Base-by-base conservation (phyloP, 2,797 vertebrate species). In the Arctocebus calabarensis region DNA sequence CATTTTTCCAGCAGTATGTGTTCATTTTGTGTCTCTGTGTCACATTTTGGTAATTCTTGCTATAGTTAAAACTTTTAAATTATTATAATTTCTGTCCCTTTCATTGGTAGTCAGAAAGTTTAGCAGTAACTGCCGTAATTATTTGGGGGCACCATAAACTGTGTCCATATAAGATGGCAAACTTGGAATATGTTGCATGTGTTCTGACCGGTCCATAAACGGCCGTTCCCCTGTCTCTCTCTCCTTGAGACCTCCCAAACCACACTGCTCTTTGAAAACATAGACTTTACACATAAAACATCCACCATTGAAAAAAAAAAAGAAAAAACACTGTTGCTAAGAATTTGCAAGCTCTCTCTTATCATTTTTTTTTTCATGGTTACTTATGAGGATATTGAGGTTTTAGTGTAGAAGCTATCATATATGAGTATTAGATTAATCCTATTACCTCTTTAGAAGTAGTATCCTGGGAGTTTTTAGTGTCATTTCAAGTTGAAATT, bases 401-500 rank as follows among this genome's bases (percentile, higher is more conserved):
- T 78, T 81, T 92, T 48, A 75, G 55, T 74, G 9, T 45, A 57
- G 22, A 81, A 55, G 13, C 19, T 59, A n/a, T 4, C 14, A 16
- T 52, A 52, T 37, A 52, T 34, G 16, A 94, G 1, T 34, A 85
- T 94, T 83, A 82, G 3, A 14, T 3, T 93, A 84, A 86, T 52
- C 27, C 3, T 79, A 16, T 40, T 70, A 78, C 8, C 12, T 2
- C 17, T 74, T 79, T 82, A 25, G 43, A 43, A 52, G 10, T 71
- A 61, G 25, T 73, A 48, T 66, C 81, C 22, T 71, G 19, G 4
- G 55, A 82, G 16, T 23, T 83, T 74, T 62, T 23, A 91, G 16
- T 66, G 5, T 57, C 55, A 81, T 29, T 94, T 95, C 3, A 40
- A 86, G 25, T 84, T 95, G 71, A 85, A 86, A 86, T 92, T 88